A percentile compares a stretch with the other conserved stretches of the same genome.
Evolutionary conservation across 2,888 invertebrate species (phyloP).

Genomic region (Clusia tigrina): DNA sequence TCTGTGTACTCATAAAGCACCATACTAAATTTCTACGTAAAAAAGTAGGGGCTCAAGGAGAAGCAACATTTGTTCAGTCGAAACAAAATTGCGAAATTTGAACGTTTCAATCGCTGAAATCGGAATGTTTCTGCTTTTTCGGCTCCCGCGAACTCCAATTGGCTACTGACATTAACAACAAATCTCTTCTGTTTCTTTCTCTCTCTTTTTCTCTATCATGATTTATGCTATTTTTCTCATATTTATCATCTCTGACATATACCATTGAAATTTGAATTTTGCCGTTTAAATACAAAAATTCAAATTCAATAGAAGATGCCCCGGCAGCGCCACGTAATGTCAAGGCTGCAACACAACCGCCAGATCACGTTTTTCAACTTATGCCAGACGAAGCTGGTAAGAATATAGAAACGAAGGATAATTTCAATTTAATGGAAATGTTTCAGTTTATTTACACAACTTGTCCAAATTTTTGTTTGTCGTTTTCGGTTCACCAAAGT

Average conservation of each 20-base stretch:
- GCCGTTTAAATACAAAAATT: constrained; percentile 51
- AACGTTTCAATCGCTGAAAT: not conserved
- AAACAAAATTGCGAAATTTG: not conserved
- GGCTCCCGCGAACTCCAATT: not conserved
- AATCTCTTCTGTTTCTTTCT: constrained; percentile 31
- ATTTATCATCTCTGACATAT: constrained; percentile 47
- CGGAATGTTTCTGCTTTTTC: not conserved
- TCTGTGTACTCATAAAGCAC: not conserved
- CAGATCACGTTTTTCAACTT: constrained; percentile 72
- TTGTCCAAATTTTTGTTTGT: not conserved
- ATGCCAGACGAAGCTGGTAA: constrained; percentile 78
- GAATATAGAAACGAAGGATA: constrained; percentile 46
- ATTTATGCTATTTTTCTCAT: not conserved
- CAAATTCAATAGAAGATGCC: constrained; percentile 63
- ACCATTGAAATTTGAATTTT: constrained; percentile 55
- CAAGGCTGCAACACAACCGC: constrained; percentile 71
- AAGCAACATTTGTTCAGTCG: not conserved
- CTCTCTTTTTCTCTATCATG: constrained; percentile 27
- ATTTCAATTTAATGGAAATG: constrained; percentile 25
- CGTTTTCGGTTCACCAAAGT: not conserved
- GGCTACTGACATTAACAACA: constrained; percentile 6
- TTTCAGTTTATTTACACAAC: constrained; percentile 4
- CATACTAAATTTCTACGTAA: not conserved
- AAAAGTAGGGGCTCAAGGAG: not conserved
- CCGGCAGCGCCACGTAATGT: constrained; percentile 65